phyloP scores from a whole-genome alignment of 2,888 invertebrate species.

The Cordylochernes scorpioides region DNA sequence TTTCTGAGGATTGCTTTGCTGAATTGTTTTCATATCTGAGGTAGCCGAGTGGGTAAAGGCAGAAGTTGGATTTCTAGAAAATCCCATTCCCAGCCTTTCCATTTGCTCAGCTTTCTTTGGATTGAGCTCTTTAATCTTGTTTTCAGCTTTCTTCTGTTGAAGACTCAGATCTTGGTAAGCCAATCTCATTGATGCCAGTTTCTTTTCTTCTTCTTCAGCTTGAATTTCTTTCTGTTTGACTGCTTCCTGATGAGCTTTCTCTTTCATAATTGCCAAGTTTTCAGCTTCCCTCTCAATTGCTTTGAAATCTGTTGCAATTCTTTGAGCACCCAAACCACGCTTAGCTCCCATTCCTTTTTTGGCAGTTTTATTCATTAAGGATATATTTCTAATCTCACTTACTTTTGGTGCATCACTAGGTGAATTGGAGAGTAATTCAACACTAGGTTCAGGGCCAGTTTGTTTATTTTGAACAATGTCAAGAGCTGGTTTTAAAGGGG shows the following conservation, averaged over 20 bases:
- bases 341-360: constrained; percentile 37
- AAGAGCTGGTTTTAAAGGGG: too few species aligned
- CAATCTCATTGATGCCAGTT: constrained; percentile 27
- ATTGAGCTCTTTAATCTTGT: constrained; percentile 40
- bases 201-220: constrained; percentile 35
- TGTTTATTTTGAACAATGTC: too few species aligned
- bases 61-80: constrained; percentile 14
- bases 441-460: too few species aligned
- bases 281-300: constrained; percentile 75
- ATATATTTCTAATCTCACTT: too few species aligned
- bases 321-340: constrained; percentile 73
- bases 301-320: constrained; percentile 75
- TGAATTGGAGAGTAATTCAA: too few species aligned
- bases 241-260: constrained; percentile 23
- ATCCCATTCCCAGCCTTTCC: constrained; percentile 37
- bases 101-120: constrained; percentile 59
- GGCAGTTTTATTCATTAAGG: background rate
- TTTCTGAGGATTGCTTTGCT: constrained; percentile 41
- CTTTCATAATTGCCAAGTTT: too few species aligned
- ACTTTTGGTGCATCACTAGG: too few species aligned
- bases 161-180: constrained; percentile 47
- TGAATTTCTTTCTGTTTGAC: constrained; percentile 22
- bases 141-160: constrained; percentile 38
- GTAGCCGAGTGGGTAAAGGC: constrained; percentile 50
- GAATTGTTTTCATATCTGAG: constrained; percentile 66